These are phyloP conservation scores for Mergus octosetaceus DNA, from an alignment of 2,797 vertebrate species.

Conservation along the genomic window DNA sequence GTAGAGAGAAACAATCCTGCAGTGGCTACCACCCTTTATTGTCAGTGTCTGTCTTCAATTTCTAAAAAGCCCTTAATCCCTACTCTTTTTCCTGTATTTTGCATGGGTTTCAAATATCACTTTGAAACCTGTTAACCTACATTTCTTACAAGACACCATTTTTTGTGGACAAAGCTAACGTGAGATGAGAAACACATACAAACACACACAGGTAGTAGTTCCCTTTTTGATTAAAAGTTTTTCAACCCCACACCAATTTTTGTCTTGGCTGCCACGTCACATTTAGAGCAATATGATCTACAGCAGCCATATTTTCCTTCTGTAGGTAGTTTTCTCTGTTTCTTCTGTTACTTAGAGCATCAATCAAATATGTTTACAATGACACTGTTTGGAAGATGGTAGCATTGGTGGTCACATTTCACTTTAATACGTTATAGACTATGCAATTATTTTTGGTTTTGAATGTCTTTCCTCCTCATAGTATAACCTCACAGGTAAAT, in stretches of 20 bases:
- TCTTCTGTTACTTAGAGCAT: not conserved
- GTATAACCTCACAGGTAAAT: not conserved
- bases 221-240: not conserved
- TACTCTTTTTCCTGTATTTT: not conserved
- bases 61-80: not conserved
- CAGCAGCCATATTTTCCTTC: not conserved
- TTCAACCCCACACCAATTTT: not conserved
- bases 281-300: not conserved
- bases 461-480: not conserved
- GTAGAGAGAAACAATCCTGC: not conserved
- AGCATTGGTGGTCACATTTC: fast-evolving
- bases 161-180: not conserved
- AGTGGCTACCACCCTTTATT: not conserved
- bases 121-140: not conserved
- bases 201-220: not conserved
- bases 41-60: not conserved
- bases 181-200: not conserved
- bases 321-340: not conserved
- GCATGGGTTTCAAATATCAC: not conserved
- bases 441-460: not conserved
- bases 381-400: not conserved
- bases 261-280: not conserved
- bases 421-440: not conserved
- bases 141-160: not conserved
- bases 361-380: not conserved